Percentiles rank a stretch among this genome's conserved stretches.
Conservation (phyloP, 1,140 invertebrate genomes). For the Trissolcus basalis region DNA sequence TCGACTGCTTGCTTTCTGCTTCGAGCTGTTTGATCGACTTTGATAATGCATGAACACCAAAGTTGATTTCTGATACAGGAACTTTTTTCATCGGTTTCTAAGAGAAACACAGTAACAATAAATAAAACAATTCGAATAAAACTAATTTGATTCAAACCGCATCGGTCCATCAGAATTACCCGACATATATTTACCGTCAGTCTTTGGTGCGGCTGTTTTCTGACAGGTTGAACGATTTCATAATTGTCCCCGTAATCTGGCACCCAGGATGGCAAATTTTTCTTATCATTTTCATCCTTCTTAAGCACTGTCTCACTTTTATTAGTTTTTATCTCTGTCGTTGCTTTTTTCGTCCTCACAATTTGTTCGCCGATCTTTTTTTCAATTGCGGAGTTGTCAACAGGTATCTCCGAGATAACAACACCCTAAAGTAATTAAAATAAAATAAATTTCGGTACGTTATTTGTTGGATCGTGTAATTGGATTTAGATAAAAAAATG, state of each 20-base stretch:
- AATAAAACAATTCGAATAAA: conserved; percentile 11
- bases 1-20: conserved; percentile 20
- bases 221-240: conserved; percentile 77
- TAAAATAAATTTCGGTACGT: conserved; percentile 2
- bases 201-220: conserved; percentile 80
- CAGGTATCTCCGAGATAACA: conserved; percentile 1
- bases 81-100: conserved; percentile 48
- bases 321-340: conserved; percentile 9
- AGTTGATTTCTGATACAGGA: conserved; percentile 60
- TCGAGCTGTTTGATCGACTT: conserved; percentile 39
- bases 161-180: no score
- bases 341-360: conserved; percentile 15
- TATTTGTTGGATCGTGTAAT: no score
- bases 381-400: conserved; percentile 27
- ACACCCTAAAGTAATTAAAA: conserved; percentile 7
- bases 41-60: conserved; percentile 27
- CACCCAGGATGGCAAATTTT: conserved; percentile 69
- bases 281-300: conserved; percentile 15
- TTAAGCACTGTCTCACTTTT: conserved; percentile 9
- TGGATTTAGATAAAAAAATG: no score
- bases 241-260: conserved; percentile 71
- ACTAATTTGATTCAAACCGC: conserved; percentile 22
- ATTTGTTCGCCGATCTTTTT: conserved; percentile 48
- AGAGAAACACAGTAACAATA: conserved; percentile 19
- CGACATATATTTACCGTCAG: conserved; percentile 76